Evolutionary conservation across 1,140 invertebrate species (phyloP), one percentile per base, ranked within the genome.

Genomic region (fruit fly (Drosophila melanogaster)): DNA sequence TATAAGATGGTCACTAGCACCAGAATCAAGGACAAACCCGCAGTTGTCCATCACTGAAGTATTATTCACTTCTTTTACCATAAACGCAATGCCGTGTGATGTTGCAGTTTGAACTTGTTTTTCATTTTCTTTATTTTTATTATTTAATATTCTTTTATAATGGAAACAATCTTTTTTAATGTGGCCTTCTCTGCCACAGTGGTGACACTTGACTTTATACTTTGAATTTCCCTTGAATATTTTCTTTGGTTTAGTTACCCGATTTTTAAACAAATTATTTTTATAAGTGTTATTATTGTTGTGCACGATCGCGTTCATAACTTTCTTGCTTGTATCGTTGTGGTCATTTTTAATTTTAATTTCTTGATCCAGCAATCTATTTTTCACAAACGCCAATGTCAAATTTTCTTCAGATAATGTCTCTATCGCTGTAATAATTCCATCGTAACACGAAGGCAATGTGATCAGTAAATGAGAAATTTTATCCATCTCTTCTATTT

Each of bases 1-100:
- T 61, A 62, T 69, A 5, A 78, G n/a, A 33, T 75, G 59, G 30
- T 78, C 55, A 30, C 26, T 62, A 11, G 55, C 70, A 30, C 61
- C 46, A 33, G 57, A 77, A 44, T 74, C 76, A 0, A 71, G 11
- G 2, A 70, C 57, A 67, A 67, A 77, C 22, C 33, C 43, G 17
- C 17, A 46, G 1, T 40, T 57, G 38, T 47, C 17, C n/a, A 43
- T 12, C 17, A 12, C n/a, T 22, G 19, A 22, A 22, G 19, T 22
- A 22, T 22, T 22, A 3, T 46, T n/a, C 4, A 26, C 53, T 53
- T 50, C 14, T 22, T 57, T 61, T 35, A 70, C 4, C 58, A 70
- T 49, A 2, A 70, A 70, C 19, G 59, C 49, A 55, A 62, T 41
- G 30, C 56, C 41, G 12, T 58, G 41, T 40, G 53, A 40, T 47